Evolutionary conservation across 2,113 vertebrate genomes (phyloP).

Genomic region (Gavialis gangeticus): DNA sequence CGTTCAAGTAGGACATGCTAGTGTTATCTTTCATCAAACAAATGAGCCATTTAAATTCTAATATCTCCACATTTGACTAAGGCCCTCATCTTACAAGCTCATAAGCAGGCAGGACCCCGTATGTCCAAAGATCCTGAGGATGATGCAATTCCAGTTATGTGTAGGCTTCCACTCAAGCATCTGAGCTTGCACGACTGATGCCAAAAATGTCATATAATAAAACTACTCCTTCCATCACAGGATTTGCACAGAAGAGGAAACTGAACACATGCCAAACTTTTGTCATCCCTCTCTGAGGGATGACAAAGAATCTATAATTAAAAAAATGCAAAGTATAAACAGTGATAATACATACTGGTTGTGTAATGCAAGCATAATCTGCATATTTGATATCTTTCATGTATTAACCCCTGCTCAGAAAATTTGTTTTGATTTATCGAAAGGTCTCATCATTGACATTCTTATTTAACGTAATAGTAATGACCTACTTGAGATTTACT

Average conservation of each 20-base stretch:
- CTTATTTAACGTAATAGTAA: neutral
- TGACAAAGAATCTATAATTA: neutral
- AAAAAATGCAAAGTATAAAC: fast-evolving
- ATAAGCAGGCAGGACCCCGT: neutral
- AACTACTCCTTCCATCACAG: neutral
- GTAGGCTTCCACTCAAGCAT: neutral
- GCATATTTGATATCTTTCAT: neutral
- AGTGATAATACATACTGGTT: neutral
- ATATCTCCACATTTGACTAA: neutral
- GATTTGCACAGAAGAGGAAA: neutral
- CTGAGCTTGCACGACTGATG: neutral
- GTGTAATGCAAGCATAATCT: fast-evolving
- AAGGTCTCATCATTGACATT: neutral
- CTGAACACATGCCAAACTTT: neutral
- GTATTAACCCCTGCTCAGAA: neutral
- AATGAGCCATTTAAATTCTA: neutral
- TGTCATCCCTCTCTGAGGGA: fast-evolving
- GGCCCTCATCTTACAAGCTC: neutral
- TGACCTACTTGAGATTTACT: neutral
- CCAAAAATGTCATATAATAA: neutral
- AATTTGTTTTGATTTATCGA: neutral
- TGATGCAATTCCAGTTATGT: neutral
- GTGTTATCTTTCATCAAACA: neutral
- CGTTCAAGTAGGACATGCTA: neutral
- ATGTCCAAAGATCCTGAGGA: neutral